Conservation (phyloP, 2,888 invertebrate species). For the Callimorpha dominula region DNA sequence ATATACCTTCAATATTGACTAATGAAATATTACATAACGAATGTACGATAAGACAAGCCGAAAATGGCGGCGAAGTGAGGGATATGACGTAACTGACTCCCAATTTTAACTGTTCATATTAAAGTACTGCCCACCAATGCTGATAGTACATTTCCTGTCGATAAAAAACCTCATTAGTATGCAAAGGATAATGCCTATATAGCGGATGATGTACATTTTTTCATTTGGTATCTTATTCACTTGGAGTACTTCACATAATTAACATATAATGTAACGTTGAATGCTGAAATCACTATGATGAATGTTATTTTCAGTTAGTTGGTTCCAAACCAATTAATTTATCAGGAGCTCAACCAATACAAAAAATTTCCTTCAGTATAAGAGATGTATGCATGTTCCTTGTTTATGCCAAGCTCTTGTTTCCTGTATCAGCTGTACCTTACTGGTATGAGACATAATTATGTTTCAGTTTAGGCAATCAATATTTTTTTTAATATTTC, state of each 20-base stretch:
- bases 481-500: neutral
- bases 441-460: neutral
- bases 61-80: neutral
- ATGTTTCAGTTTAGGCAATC: neutral
- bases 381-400: too few species aligned
- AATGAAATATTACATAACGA: too few species aligned
- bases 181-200: slow-evolving; percentile 18
- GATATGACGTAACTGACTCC: neutral
- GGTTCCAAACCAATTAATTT: neutral
- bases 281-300: neutral
- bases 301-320: too few species aligned
- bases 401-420: neutral
- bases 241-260: slow-evolving; percentile 14
- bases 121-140: neutral
- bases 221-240: slow-evolving; percentile 36
- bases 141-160: slow-evolving; percentile 5
- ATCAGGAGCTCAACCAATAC: neutral
- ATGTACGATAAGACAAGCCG: too few species aligned
- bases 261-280: neutral
- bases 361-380: neutral
- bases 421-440: neutral
- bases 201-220: slow-evolving; percentile 28
- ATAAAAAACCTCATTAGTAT: slow-evolving; percentile 41
- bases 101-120: neutral
- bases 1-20: neutral